Evolutionary conservation across 2,797 vertebrate genomes (phyloP).

Genomic region (Threskiornis aethiopicus): DNA sequence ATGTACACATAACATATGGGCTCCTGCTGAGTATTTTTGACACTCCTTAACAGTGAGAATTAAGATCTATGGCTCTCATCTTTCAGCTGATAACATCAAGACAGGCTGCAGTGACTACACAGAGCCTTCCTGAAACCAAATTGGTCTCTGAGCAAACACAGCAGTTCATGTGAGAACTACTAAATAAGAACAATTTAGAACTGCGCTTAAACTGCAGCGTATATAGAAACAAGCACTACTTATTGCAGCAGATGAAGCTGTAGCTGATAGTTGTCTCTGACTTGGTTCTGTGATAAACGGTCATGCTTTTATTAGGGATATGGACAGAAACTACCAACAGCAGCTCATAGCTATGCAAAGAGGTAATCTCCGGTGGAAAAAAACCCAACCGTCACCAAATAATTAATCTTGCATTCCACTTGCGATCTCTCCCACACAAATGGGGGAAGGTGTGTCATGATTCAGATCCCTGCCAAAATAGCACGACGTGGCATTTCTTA

Average conservation of each 20-base stretch:
- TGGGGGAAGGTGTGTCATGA: slow-evolving; percentile 45
- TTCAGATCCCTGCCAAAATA: slow-evolving; percentile 50
- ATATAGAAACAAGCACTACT: not conserved
- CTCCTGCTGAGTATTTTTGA: not conserved
- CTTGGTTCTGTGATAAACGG: not conserved
- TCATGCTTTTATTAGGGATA: not conserved
- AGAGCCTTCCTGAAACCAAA: not conserved
- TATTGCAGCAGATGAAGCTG: not conserved
- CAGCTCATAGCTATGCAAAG: slow-evolving; percentile 1
- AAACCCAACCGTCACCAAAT: not conserved
- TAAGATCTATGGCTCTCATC: slow-evolving; percentile 4
- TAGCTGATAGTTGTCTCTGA: not conserved
- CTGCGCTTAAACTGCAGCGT: not conserved
- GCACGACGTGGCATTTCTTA: not conserved
- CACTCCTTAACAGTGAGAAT: slow-evolving; percentile 12
- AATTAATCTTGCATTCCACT: slow-evolving; percentile 53
- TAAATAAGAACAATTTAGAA: not conserved
- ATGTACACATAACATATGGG: not conserved
- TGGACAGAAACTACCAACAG: not conserved
- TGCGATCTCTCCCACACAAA: slow-evolving; percentile 39
- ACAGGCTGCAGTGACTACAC: not conserved
- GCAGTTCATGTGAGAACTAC: not conserved
- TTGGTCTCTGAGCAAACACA: not conserved
- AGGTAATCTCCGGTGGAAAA: slow-evolving; percentile 21
- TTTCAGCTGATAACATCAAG: slow-evolving; percentile 22